Evolutionary conservation across 1,140 invertebrate genomes (phyloP).

Genomic region (Zeugodacus cucurbitae): DNA sequence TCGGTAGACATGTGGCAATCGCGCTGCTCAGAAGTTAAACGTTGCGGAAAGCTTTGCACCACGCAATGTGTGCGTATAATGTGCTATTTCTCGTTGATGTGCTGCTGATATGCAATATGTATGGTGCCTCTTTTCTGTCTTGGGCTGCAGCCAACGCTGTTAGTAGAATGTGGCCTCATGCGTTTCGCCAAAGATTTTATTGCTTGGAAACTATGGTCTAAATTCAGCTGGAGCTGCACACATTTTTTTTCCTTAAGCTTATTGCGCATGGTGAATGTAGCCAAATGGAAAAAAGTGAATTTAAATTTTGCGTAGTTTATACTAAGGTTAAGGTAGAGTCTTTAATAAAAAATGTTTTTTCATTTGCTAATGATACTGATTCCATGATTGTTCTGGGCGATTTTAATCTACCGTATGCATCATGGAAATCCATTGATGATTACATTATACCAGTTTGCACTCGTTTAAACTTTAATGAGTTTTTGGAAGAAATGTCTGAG

Average conservation of each 20-base stretch:
- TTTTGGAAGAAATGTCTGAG: too few relatives aligned
- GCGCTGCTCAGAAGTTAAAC: background rate
- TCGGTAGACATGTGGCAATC: background rate
- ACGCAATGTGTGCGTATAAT: background rate
- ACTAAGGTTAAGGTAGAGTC: too few relatives aligned
- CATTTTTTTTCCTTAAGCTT: background rate
- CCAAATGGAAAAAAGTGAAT: too few relatives aligned
- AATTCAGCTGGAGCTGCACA: background rate
- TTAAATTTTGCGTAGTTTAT: too few relatives aligned
- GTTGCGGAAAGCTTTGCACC: background rate
- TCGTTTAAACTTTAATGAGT: too few relatives aligned
- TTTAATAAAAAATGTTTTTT: too few relatives aligned
- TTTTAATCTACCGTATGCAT: too few relatives aligned
- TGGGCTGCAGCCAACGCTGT: background rate
- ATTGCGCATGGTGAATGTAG: background rate
- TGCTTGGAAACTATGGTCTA: constrained; percentile 38
- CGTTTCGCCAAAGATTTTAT: constrained; percentile 2
- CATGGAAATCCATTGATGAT: too few relatives aligned
- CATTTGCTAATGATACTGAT: too few relatives aligned
- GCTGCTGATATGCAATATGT: constrained; percentile 12
- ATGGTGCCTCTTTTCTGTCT: background rate
- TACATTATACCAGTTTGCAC: too few relatives aligned
- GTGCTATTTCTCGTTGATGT: background rate
- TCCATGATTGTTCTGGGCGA: too few relatives aligned
- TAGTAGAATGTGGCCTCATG: background rate